phyloP scores from a whole-genome alignment of 1,140 invertebrate genomes.

The Rhopalosiphum maidis region DNA sequence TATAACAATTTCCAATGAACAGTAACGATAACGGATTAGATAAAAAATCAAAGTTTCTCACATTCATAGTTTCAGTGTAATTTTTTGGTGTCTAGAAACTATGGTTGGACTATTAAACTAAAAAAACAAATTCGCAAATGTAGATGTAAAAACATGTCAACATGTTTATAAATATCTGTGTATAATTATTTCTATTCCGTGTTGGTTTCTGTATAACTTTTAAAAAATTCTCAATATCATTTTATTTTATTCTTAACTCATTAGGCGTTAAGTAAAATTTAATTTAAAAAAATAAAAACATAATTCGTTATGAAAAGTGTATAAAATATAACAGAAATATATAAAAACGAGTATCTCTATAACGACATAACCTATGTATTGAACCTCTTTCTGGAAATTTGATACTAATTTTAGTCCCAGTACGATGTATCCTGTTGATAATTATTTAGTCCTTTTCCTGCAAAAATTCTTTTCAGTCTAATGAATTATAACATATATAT shows the following conservation, averaged over 20 bases:
- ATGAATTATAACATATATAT: no score
- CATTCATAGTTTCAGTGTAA: no score
- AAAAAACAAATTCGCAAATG: background rate
- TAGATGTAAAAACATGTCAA: background rate
- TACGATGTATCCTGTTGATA: background rate
- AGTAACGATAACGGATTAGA: background rate
- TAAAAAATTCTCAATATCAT: background rate
- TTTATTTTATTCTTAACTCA: background rate
- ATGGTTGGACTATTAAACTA: background rate
- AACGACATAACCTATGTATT: background rate
- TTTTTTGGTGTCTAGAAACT: background rate
- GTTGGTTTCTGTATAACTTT: background rate
- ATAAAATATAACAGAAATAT: background rate
- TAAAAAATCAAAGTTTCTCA: background rate
- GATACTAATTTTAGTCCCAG: slow-evolving; percentile 7
- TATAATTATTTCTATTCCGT: background rate
- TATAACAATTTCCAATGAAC: background rate
- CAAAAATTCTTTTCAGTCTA: background rate
- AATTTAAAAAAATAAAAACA: background rate
- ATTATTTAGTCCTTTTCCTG: background rate
- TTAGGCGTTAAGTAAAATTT: background rate
- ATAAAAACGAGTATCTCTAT: background rate
- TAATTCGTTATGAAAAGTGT: background rate
- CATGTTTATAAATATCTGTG: background rate
- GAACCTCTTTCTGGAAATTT: background rate